These are phyloP conservation scores for Mus caroli DNA, from an alignment of 2,797 vertebrate genomes.

Conservation along the genomic window DNA sequence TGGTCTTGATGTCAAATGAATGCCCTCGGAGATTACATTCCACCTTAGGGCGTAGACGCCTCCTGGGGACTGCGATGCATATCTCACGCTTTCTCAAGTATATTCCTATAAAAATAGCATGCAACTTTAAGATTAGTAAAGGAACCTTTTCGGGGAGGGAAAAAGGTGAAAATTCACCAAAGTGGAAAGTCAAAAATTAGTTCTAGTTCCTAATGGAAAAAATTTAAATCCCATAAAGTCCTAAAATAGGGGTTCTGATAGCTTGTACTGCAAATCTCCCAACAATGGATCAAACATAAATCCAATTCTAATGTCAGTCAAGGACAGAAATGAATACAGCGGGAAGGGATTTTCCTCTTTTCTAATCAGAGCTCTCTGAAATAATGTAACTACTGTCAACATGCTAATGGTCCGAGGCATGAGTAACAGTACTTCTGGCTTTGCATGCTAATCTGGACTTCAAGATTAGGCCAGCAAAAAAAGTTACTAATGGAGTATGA, in stretches of 20 bases:
- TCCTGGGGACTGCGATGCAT: slow-evolving; percentile 79
- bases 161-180: slow-evolving; percentile 83
- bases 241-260: slow-evolving; percentile 84
- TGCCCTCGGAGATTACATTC: slow-evolving; percentile 76
- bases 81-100: slow-evolving; percentile 72
- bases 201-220: slow-evolving; percentile 87
- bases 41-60: slow-evolving; percentile 77
- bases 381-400: slow-evolving; percentile 85
- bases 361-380: slow-evolving; percentile 87
- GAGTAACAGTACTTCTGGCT: slow-evolving; percentile 86
- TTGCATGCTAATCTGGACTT: slow-evolving; percentile 88
- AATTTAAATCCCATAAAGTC: slow-evolving; percentile 86
- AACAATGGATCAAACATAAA: slow-evolving; percentile 87
- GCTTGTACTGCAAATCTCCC: slow-evolving; percentile 86
- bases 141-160: slow-evolving; percentile 82
- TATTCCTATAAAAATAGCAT: slow-evolving; percentile 63
- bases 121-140: slow-evolving; percentile 83
- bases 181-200: slow-evolving; percentile 87
- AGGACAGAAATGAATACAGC: slow-evolving; percentile 80
- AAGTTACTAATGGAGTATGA: slow-evolving; percentile 88
- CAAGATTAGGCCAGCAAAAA: slow-evolving; percentile 86
- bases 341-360: neutral
- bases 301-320: slow-evolving; percentile 86
- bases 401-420: slow-evolving; percentile 87
- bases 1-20: slow-evolving; percentile 67